A percentile compares a stretch with the other conserved stretches of the same genome.
phyloP scores from a whole-genome alignment of 1,140 invertebrate species.

The Phortica variegata region DNA sequence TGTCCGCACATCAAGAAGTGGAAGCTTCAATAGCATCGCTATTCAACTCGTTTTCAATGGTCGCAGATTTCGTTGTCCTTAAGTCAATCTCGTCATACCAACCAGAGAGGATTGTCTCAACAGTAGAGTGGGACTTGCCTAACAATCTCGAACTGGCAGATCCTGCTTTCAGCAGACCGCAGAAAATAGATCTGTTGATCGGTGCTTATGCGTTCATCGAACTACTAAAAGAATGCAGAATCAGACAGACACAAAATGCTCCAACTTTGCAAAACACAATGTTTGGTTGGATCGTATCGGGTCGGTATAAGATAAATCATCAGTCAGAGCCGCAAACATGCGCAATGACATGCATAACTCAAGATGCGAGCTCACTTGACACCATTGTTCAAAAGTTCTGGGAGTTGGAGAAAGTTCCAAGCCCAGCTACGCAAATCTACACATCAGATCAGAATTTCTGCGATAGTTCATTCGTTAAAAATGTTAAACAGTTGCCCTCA shows the following conservation, averaged over 20 bases:
- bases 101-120: not conserved
- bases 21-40: too few species aligned
- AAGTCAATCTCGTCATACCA: not conserved
- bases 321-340: not conserved
- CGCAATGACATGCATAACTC: not conserved
- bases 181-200: constrained; percentile 32
- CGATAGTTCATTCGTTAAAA: not conserved
- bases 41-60: not conserved
- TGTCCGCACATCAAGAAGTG: not conserved
- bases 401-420: constrained; percentile 33
- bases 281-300: constrained; percentile 31
- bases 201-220: constrained; percentile 35
- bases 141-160: constrained; percentile 24
- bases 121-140: constrained; percentile 12
- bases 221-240: constrained; percentile 21
- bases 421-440: not conserved
- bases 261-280: constrained; percentile 33
- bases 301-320: not conserved
- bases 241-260: constrained; percentile 10
- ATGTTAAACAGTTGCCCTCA: not conserved
- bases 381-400: constrained; percentile 24
- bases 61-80: not conserved
- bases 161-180: constrained; percentile 24
- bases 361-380: not conserved
- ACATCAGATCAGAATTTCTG: not conserved